A percentile compares a stretch with the other conserved stretches of the same genome.
phyloP scores from a whole-genome alignment of 2,113 vertebrate genomes.

The Baryphthengus martii region DNA sequence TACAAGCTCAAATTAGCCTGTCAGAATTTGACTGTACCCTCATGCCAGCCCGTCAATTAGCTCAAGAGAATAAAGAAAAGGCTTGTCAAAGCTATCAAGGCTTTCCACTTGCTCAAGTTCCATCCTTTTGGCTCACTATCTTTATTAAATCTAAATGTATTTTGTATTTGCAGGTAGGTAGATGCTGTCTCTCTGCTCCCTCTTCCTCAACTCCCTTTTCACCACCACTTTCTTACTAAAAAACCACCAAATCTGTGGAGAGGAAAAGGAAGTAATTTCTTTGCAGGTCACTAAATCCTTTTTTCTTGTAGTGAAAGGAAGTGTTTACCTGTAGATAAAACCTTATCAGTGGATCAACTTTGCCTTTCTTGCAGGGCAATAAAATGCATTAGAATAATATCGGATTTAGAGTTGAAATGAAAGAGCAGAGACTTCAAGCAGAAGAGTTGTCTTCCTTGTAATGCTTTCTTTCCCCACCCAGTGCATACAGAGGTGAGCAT shows the following conservation, averaged over 20 bases:
- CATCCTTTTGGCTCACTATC: background rate
- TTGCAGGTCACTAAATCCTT: background rate
- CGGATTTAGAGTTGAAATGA: background rate
- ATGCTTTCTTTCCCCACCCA: background rate
- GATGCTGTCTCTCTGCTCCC: background rate
- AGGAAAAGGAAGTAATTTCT: background rate
- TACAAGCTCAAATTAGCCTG: slow-evolving; percentile 74
- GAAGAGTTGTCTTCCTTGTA: background rate
- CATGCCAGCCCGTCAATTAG: slow-evolving; percentile 71
- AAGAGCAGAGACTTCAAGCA: background rate
- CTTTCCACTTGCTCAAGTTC: slow-evolving; percentile 13
- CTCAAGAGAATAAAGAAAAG: slow-evolving; percentile 67
- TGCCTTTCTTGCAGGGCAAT: background rate
- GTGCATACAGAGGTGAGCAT: background rate
- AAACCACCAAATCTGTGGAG: background rate
- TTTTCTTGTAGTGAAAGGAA: background rate
- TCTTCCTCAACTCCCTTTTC: background rate
- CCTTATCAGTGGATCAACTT: slow-evolving; percentile 6
- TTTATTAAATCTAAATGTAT: slow-evolving; percentile 56
- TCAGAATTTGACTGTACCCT: slow-evolving; percentile 66
- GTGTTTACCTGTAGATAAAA: slow-evolving; percentile 27
- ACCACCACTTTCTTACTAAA: background rate
- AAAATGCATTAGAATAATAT: background rate
- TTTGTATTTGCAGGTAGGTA: slow-evolving; percentile 5
- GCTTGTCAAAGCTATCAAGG: slow-evolving; percentile 60